A percentile compares a stretch with the other conserved stretches of the same genome.
phyloP scores from a whole-genome alignment of 1,140 invertebrate species.

The Batillaria attramentaria region DNA sequence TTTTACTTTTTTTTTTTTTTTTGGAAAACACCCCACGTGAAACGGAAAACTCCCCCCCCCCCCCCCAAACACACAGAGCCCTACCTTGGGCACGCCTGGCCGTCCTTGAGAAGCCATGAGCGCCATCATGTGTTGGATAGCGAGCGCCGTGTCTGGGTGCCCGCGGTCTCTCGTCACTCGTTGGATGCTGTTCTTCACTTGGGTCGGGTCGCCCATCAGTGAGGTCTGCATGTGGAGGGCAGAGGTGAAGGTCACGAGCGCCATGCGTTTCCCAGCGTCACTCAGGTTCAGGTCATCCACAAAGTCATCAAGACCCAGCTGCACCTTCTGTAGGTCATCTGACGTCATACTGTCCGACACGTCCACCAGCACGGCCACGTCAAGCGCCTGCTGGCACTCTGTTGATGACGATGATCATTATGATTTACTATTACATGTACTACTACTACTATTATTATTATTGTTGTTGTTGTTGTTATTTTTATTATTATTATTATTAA shows the following conservation, averaged over 20 bases:
- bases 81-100: conserved; percentile 1
- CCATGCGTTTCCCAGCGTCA: conserved; percentile 4
- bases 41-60: no score
- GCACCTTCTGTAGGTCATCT: background rate
- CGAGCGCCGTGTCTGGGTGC: background rate
- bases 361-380: conserved; percentile 7
- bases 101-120: background rate
- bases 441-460: no score
- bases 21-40: no score
- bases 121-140: background rate
- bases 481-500: background rate
- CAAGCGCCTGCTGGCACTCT: background rate
- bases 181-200: background rate
- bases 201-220: background rate
- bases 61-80: background rate
- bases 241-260: background rate
- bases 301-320: background rate
- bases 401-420: no score
- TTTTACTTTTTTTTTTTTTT: no score
- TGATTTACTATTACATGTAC: no score
- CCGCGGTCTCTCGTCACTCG: background rate
- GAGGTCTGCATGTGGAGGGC: background rate
- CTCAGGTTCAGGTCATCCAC: background rate
- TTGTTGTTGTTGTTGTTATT: background rate
- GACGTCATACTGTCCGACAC: background rate